Evolutionary conservation across 2,888 invertebrate genomes (phyloP), one percentile per base, ranked within the genome.

Genomic region (Ormia ochracea): DNA sequence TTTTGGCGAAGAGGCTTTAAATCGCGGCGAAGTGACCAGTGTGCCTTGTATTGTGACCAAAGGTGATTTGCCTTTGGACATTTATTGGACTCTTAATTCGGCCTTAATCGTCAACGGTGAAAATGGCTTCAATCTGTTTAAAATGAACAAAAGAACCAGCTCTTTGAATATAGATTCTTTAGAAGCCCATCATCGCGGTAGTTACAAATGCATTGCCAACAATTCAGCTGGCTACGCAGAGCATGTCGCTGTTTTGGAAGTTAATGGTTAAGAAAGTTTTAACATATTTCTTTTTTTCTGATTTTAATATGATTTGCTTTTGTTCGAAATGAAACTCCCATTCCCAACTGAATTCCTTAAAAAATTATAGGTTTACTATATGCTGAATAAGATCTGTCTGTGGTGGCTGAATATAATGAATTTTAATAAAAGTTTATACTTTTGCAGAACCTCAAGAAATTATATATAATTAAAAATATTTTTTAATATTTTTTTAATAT

Each of bases 21-120:
- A 95, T 86, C 94, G 94, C 73, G 95, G 95, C 4, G 95, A 95
- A 82, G 92, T 93, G 81, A 93, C 94, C 36, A 94, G 94, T 76
- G 91, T 94, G 2, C 92, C 93, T 82, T 96, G 95, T 88, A 93
- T 94, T 90, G 93, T 95, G 43, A 91, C 92, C 54, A 94, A 95
- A 89, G 95, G 96, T 41, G 96, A 96, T 87, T 91, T 92, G 61
- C 96, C 96, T 7, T 90, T 96, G 31, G 92, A 92, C 85, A 93
- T 96, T 66, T 92, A 92, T 66, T 96, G 96, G 96, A 91, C 91
- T 28, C 92, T 95, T 81, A 94, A 95, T 89, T 93, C 92, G 83
- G 91, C 90, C 86, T 91, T 90, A 84, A 92, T 91, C 83, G 91
- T 85, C 73, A 90, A 88, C 82, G 91, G 90, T 86, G 91, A 91